Evolutionary conservation across 2,888 invertebrate genomes (phyloP).

Genomic region (Dorcus parallelipipedus): DNA sequence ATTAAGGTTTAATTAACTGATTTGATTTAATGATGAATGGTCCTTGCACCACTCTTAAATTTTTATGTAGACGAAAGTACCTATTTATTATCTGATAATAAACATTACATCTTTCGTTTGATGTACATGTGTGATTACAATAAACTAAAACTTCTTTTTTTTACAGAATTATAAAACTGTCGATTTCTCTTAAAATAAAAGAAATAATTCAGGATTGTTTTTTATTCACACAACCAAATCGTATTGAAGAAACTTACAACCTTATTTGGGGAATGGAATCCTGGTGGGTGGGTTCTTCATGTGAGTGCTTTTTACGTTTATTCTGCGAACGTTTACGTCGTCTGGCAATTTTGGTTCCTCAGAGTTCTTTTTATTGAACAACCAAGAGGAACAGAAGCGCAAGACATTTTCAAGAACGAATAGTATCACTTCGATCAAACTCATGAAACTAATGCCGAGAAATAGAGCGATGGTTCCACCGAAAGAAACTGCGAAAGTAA

Average conservation of each 20-base stretch:
- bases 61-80: constrained; percentile 18
- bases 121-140: background rate
- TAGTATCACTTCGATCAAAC: constrained; percentile 58
- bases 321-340: too few species aligned
- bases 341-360: too few species aligned
- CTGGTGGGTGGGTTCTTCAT: too few species aligned
- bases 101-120: too few species aligned
- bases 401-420: constrained; percentile 45
- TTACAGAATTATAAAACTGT: background rate
- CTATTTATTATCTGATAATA: too few species aligned
- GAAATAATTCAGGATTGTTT: too few species aligned
- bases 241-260: too few species aligned
- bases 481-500: constrained; percentile 54
- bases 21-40: constrained; percentile 21
- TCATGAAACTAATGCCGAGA: constrained; percentile 62
- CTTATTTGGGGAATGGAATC: too few species aligned
- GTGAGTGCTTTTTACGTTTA: too few species aligned
- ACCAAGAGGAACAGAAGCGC: background rate
- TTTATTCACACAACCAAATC: too few species aligned
- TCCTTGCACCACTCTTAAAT: constrained; percentile 31
- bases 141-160: background rate
- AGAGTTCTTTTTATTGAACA: too few species aligned
- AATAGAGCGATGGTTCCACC: constrained; percentile 63
- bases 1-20: background rate
- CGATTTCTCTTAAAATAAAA: too few species aligned